Evolutionary conservation across 2,888 invertebrate species (phyloP).

Genomic region (Xylota sylvarum): DNA sequence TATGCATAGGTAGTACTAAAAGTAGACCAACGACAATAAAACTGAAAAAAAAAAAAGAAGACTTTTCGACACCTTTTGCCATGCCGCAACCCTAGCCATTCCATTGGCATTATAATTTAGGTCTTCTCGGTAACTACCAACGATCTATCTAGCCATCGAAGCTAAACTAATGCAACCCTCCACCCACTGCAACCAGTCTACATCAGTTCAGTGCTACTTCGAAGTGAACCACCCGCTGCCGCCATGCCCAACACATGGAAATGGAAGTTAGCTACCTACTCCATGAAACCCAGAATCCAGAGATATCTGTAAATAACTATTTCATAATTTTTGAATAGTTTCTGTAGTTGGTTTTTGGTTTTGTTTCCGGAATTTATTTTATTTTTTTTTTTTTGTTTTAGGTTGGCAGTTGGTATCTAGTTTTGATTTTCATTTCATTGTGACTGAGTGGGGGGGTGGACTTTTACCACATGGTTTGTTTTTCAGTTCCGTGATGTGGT

Average conservation of each 20-base stretch:
- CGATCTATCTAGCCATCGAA: constrained; percentile 70
- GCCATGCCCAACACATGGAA: background rate
- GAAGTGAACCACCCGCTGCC: background rate
- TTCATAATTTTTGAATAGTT: constrained; percentile 70
- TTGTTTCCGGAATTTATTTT: constrained; percentile 33
- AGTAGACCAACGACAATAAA: constrained; percentile 24
- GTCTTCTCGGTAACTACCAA: constrained; percentile 45
- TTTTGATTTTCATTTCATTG: constrained; percentile 27
- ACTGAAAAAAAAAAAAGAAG: background rate
- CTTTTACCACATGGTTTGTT: constrained; percentile 39
- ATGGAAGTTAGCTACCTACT: constrained; percentile 36
- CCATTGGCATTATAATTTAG: constrained; percentile 55
- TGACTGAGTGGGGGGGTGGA: constrained; percentile 8
- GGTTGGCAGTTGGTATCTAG: constrained; percentile 11
- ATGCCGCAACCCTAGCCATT: constrained; percentile 17
- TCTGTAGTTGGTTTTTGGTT: constrained; percentile 32
- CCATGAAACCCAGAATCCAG: constrained; percentile 22
- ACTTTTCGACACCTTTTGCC: constrained; percentile 30
- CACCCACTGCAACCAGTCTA: background rate
- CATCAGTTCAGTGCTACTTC: constrained; percentile 16
- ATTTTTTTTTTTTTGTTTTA: constrained; percentile 21
- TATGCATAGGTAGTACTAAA: constrained; percentile 2
- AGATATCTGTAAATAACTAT: constrained; percentile 56
- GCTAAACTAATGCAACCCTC: constrained; percentile 56
- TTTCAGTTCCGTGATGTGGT: constrained; percentile 41